Evolutionary conservation across 2,888 invertebrate genomes (phyloP), one percentile per base, ranked within the genome.

Genomic region (Drosophila emarginata): DNA sequence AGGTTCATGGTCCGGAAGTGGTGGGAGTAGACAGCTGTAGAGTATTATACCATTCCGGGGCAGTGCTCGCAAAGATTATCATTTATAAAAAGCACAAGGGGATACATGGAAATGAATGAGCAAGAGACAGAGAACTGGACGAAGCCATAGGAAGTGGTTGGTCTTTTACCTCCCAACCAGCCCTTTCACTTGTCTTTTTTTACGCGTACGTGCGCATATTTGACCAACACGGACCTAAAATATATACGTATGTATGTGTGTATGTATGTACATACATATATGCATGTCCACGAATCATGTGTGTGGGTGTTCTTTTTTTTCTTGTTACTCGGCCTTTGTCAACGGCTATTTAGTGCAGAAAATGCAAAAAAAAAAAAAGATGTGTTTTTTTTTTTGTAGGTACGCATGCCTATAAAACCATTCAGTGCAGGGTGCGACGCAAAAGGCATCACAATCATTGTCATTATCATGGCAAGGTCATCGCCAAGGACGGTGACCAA

Each of bases 291-390:
- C 67, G 64, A 67, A 79, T 76, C 65, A 57, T 39, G 64, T 56
- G 59, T 40, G 26, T 9, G 32, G 36, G 59, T 51, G 40, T 64
- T 39, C 18, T 61, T 56, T 45, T 40, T 67, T 69, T n/a, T n/a
- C 15, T 11, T 11, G 26, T 53, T 18, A 18, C 54, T 26, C 37
- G 37, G 60, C 60, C 26, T 65, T 80, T 85, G 80, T 76, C 85
- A 76, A 72, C 83, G 72, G 72, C 77, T 77, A 83, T 86, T 82
- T 80, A 83, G 86, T 78, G 76, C 80, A 83, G 71, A 80, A 86
- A 82, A 78, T 86, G 74, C 72, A 77, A 78, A 77, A 86, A 86
- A 18, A 18, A 21, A 21, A 15, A n/a, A n/a, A n/a, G n/a, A n/a
- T n/a, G n/a, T n/a, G n/a, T n/a, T 4, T 4, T 45, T 4, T 78